phyloP scores from a whole-genome alignment of 2,888 invertebrate genomes.

The Agapetus fuscipes region DNA sequence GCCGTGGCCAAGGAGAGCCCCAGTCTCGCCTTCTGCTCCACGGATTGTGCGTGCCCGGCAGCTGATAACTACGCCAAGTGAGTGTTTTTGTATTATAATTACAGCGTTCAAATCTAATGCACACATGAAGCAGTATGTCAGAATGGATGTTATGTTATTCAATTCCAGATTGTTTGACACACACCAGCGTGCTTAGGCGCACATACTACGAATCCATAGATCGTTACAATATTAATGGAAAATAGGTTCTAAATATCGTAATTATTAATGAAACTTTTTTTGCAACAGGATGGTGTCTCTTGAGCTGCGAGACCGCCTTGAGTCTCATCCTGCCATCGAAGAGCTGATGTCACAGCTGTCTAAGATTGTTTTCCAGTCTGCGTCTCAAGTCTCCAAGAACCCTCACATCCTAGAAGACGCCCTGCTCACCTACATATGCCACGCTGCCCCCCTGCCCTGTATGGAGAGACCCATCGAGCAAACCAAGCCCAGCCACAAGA shows the following conservation, averaged over 20 bases:
- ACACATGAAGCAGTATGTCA: too few relatives aligned
- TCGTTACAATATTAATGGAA: too few relatives aligned
- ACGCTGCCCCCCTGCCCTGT: constrained; percentile 73
- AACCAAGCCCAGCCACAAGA: neutral
- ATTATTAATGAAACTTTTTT: too few relatives aligned
- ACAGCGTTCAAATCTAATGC: too few relatives aligned
- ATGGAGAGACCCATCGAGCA: constrained; percentile 31
- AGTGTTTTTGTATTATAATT: constrained; percentile 11
- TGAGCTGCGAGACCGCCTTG: constrained; percentile 55
- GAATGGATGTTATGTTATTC: too few relatives aligned
- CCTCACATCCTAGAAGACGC: constrained; percentile 71
- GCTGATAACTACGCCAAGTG: constrained; percentile 51
- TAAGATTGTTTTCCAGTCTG: constrained; percentile 57
- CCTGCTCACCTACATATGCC: constrained; percentile 75
- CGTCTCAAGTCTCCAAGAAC: constrained; percentile 55
- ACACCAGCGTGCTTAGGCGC: too few relatives aligned
- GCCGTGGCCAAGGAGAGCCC: constrained; percentile 65
- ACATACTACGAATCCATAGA: too few relatives aligned
- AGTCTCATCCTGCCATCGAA: constrained; percentile 64
- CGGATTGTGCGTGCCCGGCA: constrained; percentile 70
- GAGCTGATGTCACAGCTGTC: constrained; percentile 58
- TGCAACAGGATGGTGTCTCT: constrained; percentile 43
- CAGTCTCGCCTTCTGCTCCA: constrained; percentile 76
- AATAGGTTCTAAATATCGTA: too few relatives aligned
- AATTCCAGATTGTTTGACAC: too few relatives aligned